A percentile compares a stretch with the other conserved stretches of the same genome.
These are phyloP conservation scores for Oreochromis tanganicae DNA, from an alignment of 2,113 vertebrate genomes.

Conservation along the genomic window DNA sequence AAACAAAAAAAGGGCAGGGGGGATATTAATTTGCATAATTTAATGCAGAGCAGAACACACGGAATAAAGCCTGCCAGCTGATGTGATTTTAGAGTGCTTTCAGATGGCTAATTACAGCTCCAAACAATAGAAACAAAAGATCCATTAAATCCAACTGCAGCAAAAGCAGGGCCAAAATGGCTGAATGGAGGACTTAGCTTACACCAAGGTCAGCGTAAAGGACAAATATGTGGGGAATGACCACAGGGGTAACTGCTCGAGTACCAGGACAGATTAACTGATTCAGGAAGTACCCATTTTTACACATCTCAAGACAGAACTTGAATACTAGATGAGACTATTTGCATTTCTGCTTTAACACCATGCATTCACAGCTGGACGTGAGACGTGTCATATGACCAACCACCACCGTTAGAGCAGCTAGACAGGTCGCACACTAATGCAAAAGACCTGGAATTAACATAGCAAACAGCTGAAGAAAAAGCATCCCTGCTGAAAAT, in stretches of 20 bases:
- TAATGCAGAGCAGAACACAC: neutral
- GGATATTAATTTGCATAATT: conserved; percentile 7
- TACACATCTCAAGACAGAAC: conserved; percentile 55
- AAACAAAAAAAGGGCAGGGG: neutral
- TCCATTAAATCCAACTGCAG: conserved; percentile 22
- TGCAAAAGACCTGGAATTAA: neutral
- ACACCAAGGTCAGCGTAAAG: conserved; percentile 40
- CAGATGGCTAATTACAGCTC: conserved; percentile 53
- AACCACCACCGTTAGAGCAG: neutral
- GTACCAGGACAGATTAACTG: conserved; percentile 44
- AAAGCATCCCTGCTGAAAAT: conserved; percentile 19
- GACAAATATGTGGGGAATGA: conserved; percentile 61
- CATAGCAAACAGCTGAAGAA: conserved; percentile 18
- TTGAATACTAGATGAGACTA: neutral
- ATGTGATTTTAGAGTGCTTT: conserved; percentile 45
- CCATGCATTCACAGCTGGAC: conserved; percentile 13
- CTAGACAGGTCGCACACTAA: neutral
- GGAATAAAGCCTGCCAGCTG: conserved; percentile 12
- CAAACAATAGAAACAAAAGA: conserved; percentile 41
- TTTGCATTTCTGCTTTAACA: neutral
- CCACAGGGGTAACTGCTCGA: conserved; percentile 24
- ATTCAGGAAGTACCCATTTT: conserved; percentile 28
- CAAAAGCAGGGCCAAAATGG: conserved; percentile 27
- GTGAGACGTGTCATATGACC: conserved; percentile 36
- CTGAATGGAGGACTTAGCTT: conserved; percentile 52